Evolutionary conservation across 37 sponge, comb jelly and placozoan genomes (phyloP).

Genomic region (Tethya wilhelma): DNA sequence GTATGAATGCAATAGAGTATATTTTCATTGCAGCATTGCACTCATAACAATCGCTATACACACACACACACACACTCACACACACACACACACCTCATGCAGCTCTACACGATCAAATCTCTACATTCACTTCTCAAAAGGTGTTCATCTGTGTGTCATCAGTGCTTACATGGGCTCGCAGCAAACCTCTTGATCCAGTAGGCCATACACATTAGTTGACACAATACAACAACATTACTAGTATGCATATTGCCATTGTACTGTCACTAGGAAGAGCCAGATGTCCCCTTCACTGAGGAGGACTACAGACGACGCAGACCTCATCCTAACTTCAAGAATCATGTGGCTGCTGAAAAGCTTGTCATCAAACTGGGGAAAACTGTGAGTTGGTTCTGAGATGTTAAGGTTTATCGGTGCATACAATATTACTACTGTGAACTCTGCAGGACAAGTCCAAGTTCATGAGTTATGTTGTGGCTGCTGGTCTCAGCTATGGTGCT

Average conservation of each 20-base stretch:
- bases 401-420: no score
- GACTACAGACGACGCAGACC: constrained; percentile 92
- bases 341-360: constrained; percentile 85
- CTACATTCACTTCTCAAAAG: constrained; percentile 69
- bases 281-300: constrained; percentile 94
- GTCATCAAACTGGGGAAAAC: constrained; percentile 95
- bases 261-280: constrained; percentile 88
- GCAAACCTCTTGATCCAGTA: constrained; percentile 92
- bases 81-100: not conserved
- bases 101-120: constrained; percentile 85
- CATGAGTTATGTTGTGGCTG: constrained; percentile 85
- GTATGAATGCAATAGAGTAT: constrained; percentile 18
- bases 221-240: not conserved
- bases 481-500: constrained; percentile 90
- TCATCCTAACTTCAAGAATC: constrained; percentile 92
- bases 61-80: constrained; percentile 6
- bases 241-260: not conserved
- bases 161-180: constrained; percentile 93
- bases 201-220: no score
- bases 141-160: constrained; percentile 92
- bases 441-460: constrained; percentile 85
- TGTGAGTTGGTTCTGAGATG: no score
- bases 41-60: not conserved
- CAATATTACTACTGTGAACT: no score
- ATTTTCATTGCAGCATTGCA: not conserved